phyloP scores from a whole-genome alignment of 1,140 invertebrate genomes.

The Diorhabda elongata region DNA sequence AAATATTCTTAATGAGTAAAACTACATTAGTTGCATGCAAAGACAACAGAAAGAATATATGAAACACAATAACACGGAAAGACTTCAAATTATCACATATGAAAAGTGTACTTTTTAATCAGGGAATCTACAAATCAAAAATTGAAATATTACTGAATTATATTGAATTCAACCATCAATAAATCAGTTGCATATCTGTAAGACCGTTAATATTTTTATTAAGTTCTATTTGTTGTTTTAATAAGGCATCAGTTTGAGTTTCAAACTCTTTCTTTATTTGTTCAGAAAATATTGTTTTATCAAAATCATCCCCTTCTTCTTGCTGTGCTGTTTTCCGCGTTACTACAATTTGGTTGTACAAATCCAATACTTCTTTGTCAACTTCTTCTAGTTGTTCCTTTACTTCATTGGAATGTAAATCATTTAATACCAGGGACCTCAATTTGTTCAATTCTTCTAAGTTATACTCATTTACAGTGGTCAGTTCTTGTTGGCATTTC shows the following conservation, averaged over 20 bases:
- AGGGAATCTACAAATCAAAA: too few species aligned
- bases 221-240: constrained; percentile 37
- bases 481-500: constrained; percentile 76
- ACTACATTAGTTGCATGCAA: too few species aligned
- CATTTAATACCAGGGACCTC: constrained; percentile 56
- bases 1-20: too few species aligned
- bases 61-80: too few species aligned
- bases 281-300: constrained; percentile 29
- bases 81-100: too few species aligned
- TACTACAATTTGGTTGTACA: constrained; percentile 40
- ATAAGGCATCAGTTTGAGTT: constrained; percentile 36
- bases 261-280: constrained; percentile 35
- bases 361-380: constrained; percentile 57
- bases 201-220: constrained; percentile 35
- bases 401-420: constrained; percentile 64
- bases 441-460: constrained; percentile 62
- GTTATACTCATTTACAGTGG: constrained; percentile 66
- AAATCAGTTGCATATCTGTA: constrained; percentile 33
- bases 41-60: too few species aligned
- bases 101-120: too few species aligned
- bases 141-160: constrained; percentile 16
- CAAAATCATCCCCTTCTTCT: constrained; percentile 33
- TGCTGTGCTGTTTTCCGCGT: constrained; percentile 35
- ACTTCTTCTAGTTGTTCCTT: constrained; percentile 63
- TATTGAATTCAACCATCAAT: constrained; percentile 36